Percentiles rank a stretch among this genome's conserved stretches.
Evolutionary conservation across 2,797 vertebrate genomes (phyloP).

Genomic region (Phalloptychus januarius): DNA sequence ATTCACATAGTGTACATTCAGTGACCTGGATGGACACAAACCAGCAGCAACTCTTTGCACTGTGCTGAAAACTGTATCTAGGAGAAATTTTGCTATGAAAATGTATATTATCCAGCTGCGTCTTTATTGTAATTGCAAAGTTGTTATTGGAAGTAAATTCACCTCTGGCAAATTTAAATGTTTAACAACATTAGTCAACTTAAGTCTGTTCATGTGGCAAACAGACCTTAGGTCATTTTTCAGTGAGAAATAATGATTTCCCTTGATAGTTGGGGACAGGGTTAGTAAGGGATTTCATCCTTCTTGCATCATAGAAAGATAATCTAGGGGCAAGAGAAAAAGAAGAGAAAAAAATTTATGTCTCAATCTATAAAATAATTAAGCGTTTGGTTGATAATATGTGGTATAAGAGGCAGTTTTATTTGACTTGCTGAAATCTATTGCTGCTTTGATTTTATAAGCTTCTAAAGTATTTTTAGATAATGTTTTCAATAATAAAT

Average conservation of each 20-base stretch:
- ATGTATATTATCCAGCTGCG: too few species aligned
- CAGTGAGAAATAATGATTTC: slow-evolving; percentile 44
- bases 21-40: not conserved
- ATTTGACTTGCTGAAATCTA: too few species aligned
- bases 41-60: not conserved
- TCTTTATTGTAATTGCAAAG: not conserved
- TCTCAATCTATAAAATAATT: not conserved
- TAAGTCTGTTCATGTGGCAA: slow-evolving; percentile 26
- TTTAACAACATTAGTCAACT: slow-evolving; percentile 33
- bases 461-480: too few species aligned
- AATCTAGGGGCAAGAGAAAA: not conserved
- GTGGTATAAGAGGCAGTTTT: too few species aligned
- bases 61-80: too few species aligned
- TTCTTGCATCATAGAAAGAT: not conserved
- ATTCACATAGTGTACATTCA: not conserved
- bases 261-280: not conserved
- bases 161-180: not conserved
- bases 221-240: slow-evolving; percentile 24
- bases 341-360: not conserved
- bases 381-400: not conserved
- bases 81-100: too few species aligned
- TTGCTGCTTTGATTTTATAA: too few species aligned
- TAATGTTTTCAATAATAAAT: too few species aligned
- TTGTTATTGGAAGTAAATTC: not conserved
- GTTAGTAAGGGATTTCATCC: not conserved